Evolutionary conservation across 2,888 invertebrate genomes (phyloP).

Genomic region (Heliconius hortense): DNA sequence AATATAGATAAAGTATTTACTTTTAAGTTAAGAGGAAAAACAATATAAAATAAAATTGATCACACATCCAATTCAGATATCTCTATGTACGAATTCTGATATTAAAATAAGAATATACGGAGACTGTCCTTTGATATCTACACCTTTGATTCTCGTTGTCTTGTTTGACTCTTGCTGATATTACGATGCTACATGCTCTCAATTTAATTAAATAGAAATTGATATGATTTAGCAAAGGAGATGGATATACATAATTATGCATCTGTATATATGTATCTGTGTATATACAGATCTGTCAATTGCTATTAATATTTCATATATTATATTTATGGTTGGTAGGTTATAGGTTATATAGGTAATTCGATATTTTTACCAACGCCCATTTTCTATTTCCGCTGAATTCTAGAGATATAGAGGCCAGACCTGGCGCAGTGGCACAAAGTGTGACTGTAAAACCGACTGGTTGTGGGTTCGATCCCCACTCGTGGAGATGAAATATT

Average conservation of each 20-base stretch:
- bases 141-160: constrained; percentile 2
- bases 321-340: no score
- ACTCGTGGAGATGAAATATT: no score
- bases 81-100: not conserved
- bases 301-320: not conserved
- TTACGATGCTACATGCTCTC: not conserved
- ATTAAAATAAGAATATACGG: not conserved
- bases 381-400: no score
- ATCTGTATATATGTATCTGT: not conserved
- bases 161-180: not conserved
- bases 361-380: no score
- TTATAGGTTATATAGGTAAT: no score
- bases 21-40: not conserved
- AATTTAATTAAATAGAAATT: not conserved
- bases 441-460: no score
- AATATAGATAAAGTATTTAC: not conserved
- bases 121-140: constrained; percentile 2
- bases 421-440: no score
- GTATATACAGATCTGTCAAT: not conserved
- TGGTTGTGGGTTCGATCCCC: no score
- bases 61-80: not conserved
- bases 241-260: not conserved
- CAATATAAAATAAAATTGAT: not conserved
- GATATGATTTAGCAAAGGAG: not conserved
- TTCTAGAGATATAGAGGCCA: no score